Evolutionary conservation across 2,113 vertebrate species (phyloP).

Genomic region (Xiphorhynchus elegans): DNA sequence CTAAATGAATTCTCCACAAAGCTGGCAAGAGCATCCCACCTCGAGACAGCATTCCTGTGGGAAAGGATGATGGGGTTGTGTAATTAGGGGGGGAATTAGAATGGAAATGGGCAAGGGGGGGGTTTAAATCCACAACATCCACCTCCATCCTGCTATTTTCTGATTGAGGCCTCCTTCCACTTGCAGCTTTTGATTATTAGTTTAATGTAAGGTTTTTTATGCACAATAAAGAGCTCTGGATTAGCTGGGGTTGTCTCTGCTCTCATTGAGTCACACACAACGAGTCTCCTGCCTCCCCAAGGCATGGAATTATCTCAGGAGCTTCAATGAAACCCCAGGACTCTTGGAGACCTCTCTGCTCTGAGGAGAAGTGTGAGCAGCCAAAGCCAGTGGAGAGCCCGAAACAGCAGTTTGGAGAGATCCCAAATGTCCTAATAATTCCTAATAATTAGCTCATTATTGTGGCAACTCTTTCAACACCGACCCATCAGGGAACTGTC

Average conservation of each 20-base stretch:
- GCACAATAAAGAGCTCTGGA: neutral
- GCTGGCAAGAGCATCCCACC: neutral
- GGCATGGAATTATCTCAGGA: neutral
- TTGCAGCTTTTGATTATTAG: neutral
- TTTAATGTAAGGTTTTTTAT: neutral
- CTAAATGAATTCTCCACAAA: neutral
- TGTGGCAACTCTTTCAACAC: neutral
- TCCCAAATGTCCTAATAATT: too few relatives aligned
- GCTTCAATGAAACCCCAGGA: neutral
- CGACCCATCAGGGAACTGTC: neutral
- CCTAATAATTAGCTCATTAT: neutral
- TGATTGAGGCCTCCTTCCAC: neutral
- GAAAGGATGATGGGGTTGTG: neutral
- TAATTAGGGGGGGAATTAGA: neutral
- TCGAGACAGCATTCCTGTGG: neutral
- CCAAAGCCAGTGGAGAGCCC: neutral
- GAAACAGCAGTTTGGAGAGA: neutral
- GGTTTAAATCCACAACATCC: neutral
- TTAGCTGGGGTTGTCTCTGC: neutral
- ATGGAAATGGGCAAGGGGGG: neutral
- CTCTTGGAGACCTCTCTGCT: neutral
- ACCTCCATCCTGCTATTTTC: neutral
- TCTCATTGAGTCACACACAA: conserved; percentile 1
- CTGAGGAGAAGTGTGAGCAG: neutral
- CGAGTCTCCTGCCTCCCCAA: neutral